These are phyloP conservation scores for Falco concolor DNA, from an alignment of 2,797 vertebrate species.

Conservation along the genomic window DNA sequence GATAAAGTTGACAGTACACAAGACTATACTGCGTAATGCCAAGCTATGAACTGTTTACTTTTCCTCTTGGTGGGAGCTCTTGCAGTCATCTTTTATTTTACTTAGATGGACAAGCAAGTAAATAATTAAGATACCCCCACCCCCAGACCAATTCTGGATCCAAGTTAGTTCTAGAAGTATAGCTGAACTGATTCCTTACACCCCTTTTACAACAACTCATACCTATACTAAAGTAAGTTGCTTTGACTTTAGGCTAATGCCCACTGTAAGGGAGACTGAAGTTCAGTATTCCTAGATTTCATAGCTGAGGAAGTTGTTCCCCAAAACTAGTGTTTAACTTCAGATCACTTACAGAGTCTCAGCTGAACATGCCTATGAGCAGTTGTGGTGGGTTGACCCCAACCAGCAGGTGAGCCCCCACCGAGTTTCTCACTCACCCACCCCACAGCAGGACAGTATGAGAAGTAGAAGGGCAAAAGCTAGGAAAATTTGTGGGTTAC, in stretches of 20 bases:
- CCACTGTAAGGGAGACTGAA: neutral
- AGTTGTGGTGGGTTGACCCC: rapidly evolving
- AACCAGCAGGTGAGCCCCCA: neutral
- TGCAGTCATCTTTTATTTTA: neutral
- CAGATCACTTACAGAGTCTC: neutral
- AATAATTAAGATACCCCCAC: neutral
- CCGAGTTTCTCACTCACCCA: neutral
- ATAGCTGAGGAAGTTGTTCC: neutral
- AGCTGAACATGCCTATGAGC: neutral
- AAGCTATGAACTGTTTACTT: neutral
- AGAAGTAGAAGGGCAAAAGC: neutral
- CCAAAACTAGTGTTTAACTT: neutral
- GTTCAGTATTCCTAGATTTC: neutral
- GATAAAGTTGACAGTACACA: neutral
- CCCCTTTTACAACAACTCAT: neutral
- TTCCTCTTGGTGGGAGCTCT: neutral
- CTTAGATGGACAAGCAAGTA: neutral
- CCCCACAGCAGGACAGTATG: neutral
- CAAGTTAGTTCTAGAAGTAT: neutral
- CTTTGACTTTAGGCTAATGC: neutral
- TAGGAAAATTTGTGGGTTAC: neutral
- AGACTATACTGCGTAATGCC: neutral
- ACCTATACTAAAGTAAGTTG: neutral
- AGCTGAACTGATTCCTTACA: neutral
- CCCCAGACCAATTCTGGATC: neutral